Conservation (phyloP, 2,113 vertebrate genomes). For the Syrmaticus mikado region DNA sequence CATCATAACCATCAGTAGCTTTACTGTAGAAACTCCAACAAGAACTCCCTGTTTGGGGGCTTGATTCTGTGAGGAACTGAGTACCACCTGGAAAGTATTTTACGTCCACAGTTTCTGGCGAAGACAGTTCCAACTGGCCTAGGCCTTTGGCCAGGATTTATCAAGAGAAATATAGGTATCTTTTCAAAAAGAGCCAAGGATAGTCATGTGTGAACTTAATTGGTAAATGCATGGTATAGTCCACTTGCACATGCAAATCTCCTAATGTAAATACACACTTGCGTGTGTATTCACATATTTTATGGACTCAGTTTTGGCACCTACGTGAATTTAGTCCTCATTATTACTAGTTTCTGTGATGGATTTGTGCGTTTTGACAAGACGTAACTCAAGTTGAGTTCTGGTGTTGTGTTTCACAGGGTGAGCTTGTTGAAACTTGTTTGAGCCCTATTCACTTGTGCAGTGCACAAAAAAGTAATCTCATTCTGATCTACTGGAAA, state of each 20-base stretch:
- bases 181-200: conserved; percentile 37
- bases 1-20: conserved; percentile 39
- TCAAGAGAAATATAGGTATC: conserved; percentile 33
- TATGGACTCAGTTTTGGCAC: neutral
- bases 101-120: neutral
- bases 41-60: conserved; percentile 39
- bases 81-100: conserved; percentile 50
- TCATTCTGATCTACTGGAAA: neutral
- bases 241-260: conserved; percentile 49
- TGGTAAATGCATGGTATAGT: neutral
- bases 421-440: fast-evolving
- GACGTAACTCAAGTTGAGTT: neutral
- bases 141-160: conserved; percentile 47
- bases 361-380: neutral
- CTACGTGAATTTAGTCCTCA: neutral
- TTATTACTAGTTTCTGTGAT: neutral
- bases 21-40: conserved; percentile 65
- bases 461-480: neutral
- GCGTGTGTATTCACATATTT: neutral
- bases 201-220: neutral
- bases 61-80: neutral
- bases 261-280: neutral
- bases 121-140: neutral
- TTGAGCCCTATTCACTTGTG: neutral
- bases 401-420: neutral